Evolutionary conservation across 2,113 vertebrate species (phyloP), one percentile per base, ranked within the genome.

Genomic region (Charina bottae): DNA sequence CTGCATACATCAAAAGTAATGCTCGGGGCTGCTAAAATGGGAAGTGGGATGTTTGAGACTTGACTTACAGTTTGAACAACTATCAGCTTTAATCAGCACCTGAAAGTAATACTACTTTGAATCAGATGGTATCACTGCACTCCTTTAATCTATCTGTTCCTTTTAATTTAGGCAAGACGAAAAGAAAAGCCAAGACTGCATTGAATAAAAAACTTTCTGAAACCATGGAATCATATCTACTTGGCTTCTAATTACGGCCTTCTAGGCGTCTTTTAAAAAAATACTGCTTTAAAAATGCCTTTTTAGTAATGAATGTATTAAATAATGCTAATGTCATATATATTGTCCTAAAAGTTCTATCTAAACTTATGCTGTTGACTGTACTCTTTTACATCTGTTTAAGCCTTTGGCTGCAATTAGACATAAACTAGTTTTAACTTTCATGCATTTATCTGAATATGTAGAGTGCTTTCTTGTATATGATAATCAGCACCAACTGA

Each of bases 141-240:
- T 6, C 58, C 83, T 84, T 42, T 89, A 93, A 28, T 84, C 33
- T 78, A 21, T 94, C 78, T 96, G 1, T 89, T 95, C 42, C 93
- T 19, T 95, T 95, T 91, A 89, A 94, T 95, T 62, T 92, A 98
- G 97, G 93, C 84, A 92, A 10, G 13, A 72, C 92, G 92, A 89
- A 37, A 68, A 64, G 78, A 88, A 93, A 62, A 28, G 28, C 37
- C 68, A 37, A n/a, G 15, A 37, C n/a, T 33, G 21, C 93, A 37
- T 0, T 37, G 68, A 8, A 90, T 28, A 46, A 28, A 94, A 90
- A 62, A 58, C 56, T 62, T 49, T 49, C 64, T 72, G 64, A 53
- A 92, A 94, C 94, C 85, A 89, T 95, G 59, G 89, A 92, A 72
- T 42, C 15, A 64, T 17, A 84, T 94, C 85, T 28, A 15, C 23